Evolutionary conservation across 2,888 invertebrate species (phyloP).

Genomic region (Campoletis raptor): DNA sequence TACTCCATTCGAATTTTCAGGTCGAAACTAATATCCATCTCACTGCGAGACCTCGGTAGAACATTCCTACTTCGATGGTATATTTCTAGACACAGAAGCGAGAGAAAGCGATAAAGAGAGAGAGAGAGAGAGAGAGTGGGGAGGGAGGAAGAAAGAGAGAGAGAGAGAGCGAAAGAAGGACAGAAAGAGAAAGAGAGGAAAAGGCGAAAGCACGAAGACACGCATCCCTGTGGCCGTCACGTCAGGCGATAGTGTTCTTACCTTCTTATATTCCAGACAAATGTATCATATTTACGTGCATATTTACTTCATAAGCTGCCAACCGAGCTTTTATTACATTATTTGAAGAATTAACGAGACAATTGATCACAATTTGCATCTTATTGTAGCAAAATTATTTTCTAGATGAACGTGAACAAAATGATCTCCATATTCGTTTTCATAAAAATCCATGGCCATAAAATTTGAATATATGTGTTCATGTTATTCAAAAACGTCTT

Average conservation of each 20-base stretch:
- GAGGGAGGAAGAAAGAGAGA: neutral
- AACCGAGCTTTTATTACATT: slow-evolving; percentile 24
- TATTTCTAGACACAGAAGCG: slow-evolving; percentile 63
- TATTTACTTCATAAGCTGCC: slow-evolving; percentile 1
- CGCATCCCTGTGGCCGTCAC: slow-evolving; percentile 63
- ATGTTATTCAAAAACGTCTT: slow-evolving; percentile 41
- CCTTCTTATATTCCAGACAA: neutral
- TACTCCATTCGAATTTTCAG: slow-evolving; percentile 64
- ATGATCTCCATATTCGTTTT: slow-evolving; percentile 17
- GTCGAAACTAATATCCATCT: slow-evolving; percentile 65
- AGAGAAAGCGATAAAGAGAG: neutral
- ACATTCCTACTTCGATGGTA: slow-evolving; percentile 61
- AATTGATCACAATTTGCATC: slow-evolving; percentile 31
- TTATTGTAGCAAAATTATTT: slow-evolving; percentile 44
- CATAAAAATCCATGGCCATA: neutral
- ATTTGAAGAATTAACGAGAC: slow-evolving; percentile 22
- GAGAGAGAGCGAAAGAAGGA: neutral
- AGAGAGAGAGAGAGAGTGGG: neutral
- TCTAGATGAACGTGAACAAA: neutral
- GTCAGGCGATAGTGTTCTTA: slow-evolving; percentile 59
- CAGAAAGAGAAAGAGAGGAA: neutral
- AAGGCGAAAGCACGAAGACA: slow-evolving; percentile 45
- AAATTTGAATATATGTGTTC: slow-evolving; percentile 1
- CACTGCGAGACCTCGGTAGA: slow-evolving; percentile 53
- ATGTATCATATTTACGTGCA: neutral